Evolutionary conservation across 2,888 invertebrate species (phyloP), one percentile per base, ranked within the genome.

Genomic region (Drosophila anceps): DNA sequence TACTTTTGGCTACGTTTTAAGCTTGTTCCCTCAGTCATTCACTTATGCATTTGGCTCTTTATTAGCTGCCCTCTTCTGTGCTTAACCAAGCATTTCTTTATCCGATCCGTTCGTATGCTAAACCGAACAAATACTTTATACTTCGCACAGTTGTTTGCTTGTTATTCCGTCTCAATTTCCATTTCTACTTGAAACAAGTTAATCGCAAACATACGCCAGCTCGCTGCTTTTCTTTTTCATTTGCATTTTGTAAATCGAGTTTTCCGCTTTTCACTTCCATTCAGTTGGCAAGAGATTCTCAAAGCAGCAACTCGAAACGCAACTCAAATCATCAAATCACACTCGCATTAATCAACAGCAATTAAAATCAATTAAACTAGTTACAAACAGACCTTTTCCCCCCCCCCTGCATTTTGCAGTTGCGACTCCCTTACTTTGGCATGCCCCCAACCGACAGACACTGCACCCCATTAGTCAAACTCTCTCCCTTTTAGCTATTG

Each of bases 291-390:
- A 70, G 29, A 70, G 64, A 63, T 66, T 35, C 65, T 41, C 35
- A 20, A 27, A n/a, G 41, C n/a, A 41, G 33, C 24, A 6, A 35
- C 31, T 24, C 9, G 33, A 33, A 33, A 18, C 43, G 3, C 43
- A 20, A 43, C 2, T 7, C 29, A 62, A 81, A 73, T 78, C 58
- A 58, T 31, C 74, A 75, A 63, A 59, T 68, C 76, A 73, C 70
- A 63, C 60, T 59, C 55, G 72, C 81, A 59, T 70, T 74, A 89
- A 85, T 85, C 88, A 85, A 79, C 74, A 70, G 73, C 88, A 85
- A 85, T 85, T 87, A 89, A 85, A 87, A 82, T 87, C 84, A 89
- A 85, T 85, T 89, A 85, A 87, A 81, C 61, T 51, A 62, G 69
- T 68, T 68, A 88, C 76, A 84, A 74, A 75, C 81, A 81, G 65